A percentile compares a stretch with the other conserved stretches of the same genome.
phyloP scores from a whole-genome alignment of 2,888 invertebrate species.

The Melitaea athalia region DNA sequence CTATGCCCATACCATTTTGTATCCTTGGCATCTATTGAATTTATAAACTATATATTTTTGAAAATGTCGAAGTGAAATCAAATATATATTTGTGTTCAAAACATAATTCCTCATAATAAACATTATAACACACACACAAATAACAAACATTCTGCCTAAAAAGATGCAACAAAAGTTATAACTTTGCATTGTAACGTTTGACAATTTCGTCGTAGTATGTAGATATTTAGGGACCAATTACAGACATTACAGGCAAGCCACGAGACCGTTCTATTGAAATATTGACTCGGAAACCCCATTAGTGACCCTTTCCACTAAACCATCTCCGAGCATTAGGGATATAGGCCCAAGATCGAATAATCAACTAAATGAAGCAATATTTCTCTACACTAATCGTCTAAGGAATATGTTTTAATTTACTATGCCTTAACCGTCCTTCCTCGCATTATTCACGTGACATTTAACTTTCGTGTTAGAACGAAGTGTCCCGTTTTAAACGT shows the following conservation, averaged over 20 bases:
- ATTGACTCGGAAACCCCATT: conserved; percentile 75
- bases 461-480: conserved; percentile 20
- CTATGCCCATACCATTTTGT: too few relatives aligned
- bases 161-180: background rate
- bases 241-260: conserved; percentile 53
- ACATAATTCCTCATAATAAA: too few relatives aligned
- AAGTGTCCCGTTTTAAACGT: conserved; percentile 24
- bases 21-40: too few relatives aligned
- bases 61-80: too few relatives aligned
- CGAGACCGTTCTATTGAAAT: conserved; percentile 63
- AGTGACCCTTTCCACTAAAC: conserved; percentile 67
- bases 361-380: conserved; percentile 37
- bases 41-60: too few relatives aligned
- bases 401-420: conserved; percentile 16
- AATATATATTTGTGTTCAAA: too few relatives aligned
- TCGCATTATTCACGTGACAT: conserved; percentile 14
- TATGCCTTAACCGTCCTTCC: conserved; percentile 7
- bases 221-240: conserved; percentile 65
- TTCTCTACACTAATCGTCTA: conserved; percentile 27
- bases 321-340: conserved; percentile 64
- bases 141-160: background rate
- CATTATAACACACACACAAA: too few relatives aligned
- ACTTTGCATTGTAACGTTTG: conserved; percentile 5
- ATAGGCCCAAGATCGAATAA: conserved; percentile 55
- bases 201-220: conserved; percentile 44